phyloP scores from a whole-genome alignment of 1,140 invertebrate genomes.

The Cepaea nemoralis region DNA sequence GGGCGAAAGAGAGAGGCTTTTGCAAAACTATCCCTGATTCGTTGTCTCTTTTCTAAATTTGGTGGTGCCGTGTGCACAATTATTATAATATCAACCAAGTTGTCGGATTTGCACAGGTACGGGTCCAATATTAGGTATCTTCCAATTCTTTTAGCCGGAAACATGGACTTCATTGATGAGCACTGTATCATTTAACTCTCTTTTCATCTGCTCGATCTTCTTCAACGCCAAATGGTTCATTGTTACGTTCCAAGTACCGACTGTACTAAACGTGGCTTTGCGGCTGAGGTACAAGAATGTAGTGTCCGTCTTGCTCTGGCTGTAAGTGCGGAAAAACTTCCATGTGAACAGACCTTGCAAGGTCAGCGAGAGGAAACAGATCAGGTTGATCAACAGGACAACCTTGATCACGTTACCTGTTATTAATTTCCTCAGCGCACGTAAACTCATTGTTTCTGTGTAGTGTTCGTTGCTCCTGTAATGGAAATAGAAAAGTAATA shows the following conservation, averaged over 20 bases:
- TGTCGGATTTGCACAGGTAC: slow-evolving; percentile 1
- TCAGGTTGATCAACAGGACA: background rate
- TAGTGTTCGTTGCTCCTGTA: too few species aligned
- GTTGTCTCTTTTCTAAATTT: slow-evolving; percentile 41
- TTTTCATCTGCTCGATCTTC: background rate
- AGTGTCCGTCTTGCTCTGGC: background rate
- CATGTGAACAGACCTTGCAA: background rate
- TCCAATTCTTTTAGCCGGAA: background rate
- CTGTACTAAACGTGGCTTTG: background rate
- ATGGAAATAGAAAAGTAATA: too few species aligned
- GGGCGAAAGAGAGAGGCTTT: slow-evolving; percentile 38
- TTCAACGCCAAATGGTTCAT: background rate
- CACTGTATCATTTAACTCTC: background rate
- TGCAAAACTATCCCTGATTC: slow-evolving; percentile 60
- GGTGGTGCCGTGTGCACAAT: slow-evolving; percentile 24
- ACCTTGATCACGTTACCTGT: background rate
- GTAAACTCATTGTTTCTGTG: too few species aligned
- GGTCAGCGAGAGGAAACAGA: background rate
- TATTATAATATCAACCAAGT: background rate
- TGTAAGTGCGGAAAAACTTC: background rate
- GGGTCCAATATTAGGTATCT: background rate
- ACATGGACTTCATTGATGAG: background rate
- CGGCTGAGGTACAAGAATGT: background rate
- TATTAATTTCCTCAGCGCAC: background rate
- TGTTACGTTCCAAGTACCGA: background rate